Evolutionary conservation across 2,113 vertebrate genomes (phyloP).

Genomic region (Corythornis madagascariensis): DNA sequence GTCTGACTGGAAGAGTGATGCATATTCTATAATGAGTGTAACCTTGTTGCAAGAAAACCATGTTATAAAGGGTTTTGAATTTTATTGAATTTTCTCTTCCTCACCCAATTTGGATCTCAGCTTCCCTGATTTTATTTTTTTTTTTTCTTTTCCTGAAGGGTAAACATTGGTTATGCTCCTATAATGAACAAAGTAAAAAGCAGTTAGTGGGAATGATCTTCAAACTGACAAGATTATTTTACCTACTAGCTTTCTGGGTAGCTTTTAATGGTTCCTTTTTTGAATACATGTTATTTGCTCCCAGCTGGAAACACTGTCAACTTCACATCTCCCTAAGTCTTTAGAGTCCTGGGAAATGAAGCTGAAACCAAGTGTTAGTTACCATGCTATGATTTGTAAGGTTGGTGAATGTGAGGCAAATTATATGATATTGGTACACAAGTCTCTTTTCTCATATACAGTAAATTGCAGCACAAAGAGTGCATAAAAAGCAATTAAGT

Average conservation of each 20-base stretch:
- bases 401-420: constrained; percentile 18
- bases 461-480: constrained; percentile 37
- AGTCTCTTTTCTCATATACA: constrained; percentile 43
- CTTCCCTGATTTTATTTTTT: not conserved
- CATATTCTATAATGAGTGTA: not conserved
- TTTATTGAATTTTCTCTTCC: not conserved
- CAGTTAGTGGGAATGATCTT: constrained; percentile 9
- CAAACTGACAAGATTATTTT: constrained; percentile 2
- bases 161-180: not conserved
- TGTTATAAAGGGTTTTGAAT: not conserved
- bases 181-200: not conserved
- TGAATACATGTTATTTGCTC: constrained; percentile 1
- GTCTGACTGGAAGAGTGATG: not conserved
- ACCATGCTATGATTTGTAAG: not conserved
- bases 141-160: not conserved
- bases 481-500: constrained; percentile 49
- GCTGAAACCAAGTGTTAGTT: constrained; percentile 24
- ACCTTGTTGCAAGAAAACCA: not conserved
- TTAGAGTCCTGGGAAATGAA: constrained; percentile 41
- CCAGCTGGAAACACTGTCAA: constrained; percentile 36
- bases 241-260: constrained; percentile 7
- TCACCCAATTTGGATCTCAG: not conserved
- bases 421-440: constrained; percentile 22
- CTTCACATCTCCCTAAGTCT: constrained; percentile 29
- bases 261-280: not conserved